Evolutionary conservation across 2,113 vertebrate genomes (phyloP).

Genomic region (Hemiscyllium ocellatum): DNA sequence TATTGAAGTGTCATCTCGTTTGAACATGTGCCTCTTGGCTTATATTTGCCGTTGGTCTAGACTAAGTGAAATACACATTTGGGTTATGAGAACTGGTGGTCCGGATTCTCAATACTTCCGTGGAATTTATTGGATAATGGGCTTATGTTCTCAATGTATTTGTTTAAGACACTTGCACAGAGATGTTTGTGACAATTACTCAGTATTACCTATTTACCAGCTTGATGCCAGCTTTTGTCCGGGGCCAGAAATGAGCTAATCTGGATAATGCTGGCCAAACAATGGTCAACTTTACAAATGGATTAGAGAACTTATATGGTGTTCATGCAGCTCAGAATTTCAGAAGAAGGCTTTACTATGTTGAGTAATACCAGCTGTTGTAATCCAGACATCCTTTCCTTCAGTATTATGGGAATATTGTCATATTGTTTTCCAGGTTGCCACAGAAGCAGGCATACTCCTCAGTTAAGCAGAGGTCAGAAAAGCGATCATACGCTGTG

Average conservation of each 20-base stretch:
- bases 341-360: not conserved
- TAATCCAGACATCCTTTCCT: not conserved
- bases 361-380: not conserved
- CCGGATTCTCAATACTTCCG: not conserved
- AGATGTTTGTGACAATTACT: not conserved
- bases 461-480: not conserved
- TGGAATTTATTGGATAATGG: not conserved
- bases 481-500: slow-evolving; percentile 38
- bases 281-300: not conserved
- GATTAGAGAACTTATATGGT: too few species aligned
- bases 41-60: not conserved
- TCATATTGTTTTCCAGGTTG: not conserved
- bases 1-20: not conserved
- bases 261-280: not conserved
- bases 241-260: not conserved
- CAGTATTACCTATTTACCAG: not conserved
- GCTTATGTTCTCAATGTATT: not conserved
- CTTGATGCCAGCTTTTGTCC: not conserved
- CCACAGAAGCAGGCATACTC: not conserved
- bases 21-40: not conserved
- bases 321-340: not conserved
- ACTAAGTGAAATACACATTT: not conserved
- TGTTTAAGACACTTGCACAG: not conserved
- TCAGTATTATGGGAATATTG: not conserved
- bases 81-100: not conserved